Percentiles rank a stretch among this genome's conserved stretches.
Evolutionary conservation across 2,113 vertebrate genomes (phyloP).

Genomic region (Rafetus swinhoei): DNA sequence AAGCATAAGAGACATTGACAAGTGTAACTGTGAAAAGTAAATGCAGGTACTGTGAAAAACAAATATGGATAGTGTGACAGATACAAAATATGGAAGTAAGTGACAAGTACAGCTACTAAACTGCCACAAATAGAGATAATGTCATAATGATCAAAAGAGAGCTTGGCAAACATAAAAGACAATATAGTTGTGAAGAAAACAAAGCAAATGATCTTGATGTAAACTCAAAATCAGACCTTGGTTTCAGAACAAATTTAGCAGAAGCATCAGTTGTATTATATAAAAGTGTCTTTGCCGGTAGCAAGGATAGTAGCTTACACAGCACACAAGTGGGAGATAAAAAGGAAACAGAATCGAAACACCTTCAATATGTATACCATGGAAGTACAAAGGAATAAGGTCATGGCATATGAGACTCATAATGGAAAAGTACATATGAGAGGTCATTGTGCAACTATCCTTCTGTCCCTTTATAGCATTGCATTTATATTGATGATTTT

Average conservation of each 20-base stretch:
- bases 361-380: neutral
- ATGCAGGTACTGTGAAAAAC: slow-evolving; percentile 31
- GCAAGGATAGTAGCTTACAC: slow-evolving; percentile 29
- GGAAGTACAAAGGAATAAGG: slow-evolving; percentile 8
- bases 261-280: slow-evolving; percentile 26
- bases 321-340: slow-evolving; percentile 30
- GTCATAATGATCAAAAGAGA: slow-evolving; percentile 56
- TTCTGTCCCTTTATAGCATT: neutral
- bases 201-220: slow-evolving; percentile 13
- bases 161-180: slow-evolving; percentile 29
- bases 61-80: slow-evolving; percentile 11
- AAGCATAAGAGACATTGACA: slow-evolving; percentile 38
- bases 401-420: neutral
- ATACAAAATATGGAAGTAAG: slow-evolving; percentile 36
- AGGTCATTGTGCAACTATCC: neutral
- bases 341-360: slow-evolving; percentile 46
- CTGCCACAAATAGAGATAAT: slow-evolving; percentile 16
- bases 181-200: slow-evolving; percentile 23
- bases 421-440: neutral
- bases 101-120: slow-evolving; percentile 58
- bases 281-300: slow-evolving; percentile 48
- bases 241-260: slow-evolving; percentile 19
- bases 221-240: slow-evolving; percentile 9
- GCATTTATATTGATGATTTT: neutral
- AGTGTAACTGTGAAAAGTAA: slow-evolving; percentile 41